Conservation (phyloP, 1,140 invertebrate species). For the Danaus plexippus region DNA sequence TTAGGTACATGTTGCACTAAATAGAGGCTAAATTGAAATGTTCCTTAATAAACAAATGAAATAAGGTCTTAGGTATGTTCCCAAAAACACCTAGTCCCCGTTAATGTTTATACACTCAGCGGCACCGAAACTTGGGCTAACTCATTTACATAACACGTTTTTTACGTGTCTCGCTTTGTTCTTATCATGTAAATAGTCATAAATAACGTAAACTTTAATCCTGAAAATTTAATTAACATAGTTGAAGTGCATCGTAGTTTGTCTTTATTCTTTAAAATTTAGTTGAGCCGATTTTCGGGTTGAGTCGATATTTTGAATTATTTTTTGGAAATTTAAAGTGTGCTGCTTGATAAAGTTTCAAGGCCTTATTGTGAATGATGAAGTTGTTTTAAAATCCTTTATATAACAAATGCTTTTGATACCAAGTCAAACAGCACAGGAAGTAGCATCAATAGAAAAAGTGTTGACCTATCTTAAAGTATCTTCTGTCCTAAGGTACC, state of each 20-base stretch:
- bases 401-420: conserved; percentile 5
- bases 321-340: conserved; percentile 5
- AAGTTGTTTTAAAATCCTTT: conserved; percentile 1
- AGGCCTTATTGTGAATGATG: not conserved
- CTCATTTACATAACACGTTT: no score
- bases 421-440: conserved; percentile 10
- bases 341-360: conserved; percentile 5
- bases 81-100: no score
- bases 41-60: no score
- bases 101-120: no score
- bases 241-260: conserved; percentile 6
- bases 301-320: conserved; percentile 8
- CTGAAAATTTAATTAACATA: conserved; percentile 9
- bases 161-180: not conserved
- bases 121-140: no score
- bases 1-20: no score
- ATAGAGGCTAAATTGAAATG: no score
- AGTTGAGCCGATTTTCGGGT: not conserved
- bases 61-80: no score
- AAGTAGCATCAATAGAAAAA: conserved; percentile 12
- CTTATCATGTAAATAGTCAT: conserved; percentile 3
- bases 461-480: conserved; percentile 9
- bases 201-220: conserved; percentile 9
- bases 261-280: conserved; percentile 1
- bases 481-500: conserved; percentile 8